phyloP scores from a whole-genome alignment of 2,797 vertebrate species.

The Picus viridis region DNA sequence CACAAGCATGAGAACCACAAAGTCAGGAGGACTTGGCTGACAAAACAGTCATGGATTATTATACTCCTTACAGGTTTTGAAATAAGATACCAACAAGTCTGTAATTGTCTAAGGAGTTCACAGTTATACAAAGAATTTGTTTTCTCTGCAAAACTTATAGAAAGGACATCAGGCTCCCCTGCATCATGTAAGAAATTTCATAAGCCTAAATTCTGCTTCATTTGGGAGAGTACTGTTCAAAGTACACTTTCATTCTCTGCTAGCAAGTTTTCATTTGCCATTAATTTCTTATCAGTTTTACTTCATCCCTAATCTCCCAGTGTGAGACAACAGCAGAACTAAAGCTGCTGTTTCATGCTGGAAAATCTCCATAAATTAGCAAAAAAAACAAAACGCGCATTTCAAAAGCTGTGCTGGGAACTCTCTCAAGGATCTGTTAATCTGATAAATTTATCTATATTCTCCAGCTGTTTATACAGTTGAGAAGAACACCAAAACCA shows the following conservation, averaged over 20 bases:
- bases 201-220: neutral
- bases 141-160: neutral
- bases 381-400: neutral
- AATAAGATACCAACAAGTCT: neutral
- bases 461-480: conserved; percentile 38
- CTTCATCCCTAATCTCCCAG: neutral
- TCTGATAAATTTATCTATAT: conserved; percentile 38
- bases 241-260: neutral
- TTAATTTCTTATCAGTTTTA: conserved; percentile 1
- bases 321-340: neutral
- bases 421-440: conserved; percentile 15
- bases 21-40: neutral
- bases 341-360: neutral
- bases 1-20: neutral
- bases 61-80: neutral
- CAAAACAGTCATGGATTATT: neutral
- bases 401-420: conserved; percentile 21
- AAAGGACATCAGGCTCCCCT: neutral
- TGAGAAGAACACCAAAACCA: conserved; percentile 8
- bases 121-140: neutral
- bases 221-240: neutral
- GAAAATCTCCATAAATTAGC: conserved; percentile 14
- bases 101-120: accelerated
- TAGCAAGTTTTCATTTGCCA: neutral
- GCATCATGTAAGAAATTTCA: neutral